These are phyloP conservation scores for Netelia melanura DNA, from an alignment of 2,888 invertebrate genomes.

Conservation along the genomic window DNA sequence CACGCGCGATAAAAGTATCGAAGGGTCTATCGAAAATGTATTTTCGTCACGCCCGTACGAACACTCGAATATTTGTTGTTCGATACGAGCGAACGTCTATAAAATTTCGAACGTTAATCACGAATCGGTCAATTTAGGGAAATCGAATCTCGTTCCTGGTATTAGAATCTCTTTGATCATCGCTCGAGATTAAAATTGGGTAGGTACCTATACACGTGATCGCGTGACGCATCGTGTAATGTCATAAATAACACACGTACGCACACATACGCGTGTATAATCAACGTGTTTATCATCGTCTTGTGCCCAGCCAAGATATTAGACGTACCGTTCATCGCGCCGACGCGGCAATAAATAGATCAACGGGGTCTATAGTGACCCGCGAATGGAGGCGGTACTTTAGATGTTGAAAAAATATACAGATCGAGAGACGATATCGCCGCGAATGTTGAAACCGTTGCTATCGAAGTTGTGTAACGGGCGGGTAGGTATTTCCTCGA, in stretches of 20 bases:
- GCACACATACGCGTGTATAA: background rate
- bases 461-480: background rate
- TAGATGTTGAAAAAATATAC: conserved; percentile 22
- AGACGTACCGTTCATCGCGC: conserved; percentile 1
- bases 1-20: conserved; percentile 31
- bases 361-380: conserved; percentile 13
- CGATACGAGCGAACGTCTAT: background rate
- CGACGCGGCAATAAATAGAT: conserved; percentile 17
- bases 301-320: conserved; percentile 1
- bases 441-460: background rate
- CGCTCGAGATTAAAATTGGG: conserved; percentile 41
- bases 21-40: conserved; percentile 26
- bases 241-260: background rate
- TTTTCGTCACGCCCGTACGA: conserved; percentile 19
- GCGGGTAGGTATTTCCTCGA: background rate
- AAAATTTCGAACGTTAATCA: conserved; percentile 32
- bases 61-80: conserved; percentile 18
- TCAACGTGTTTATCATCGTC: conserved; percentile 22
- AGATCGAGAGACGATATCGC: conserved; percentile 10
- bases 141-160: conserved; percentile 9
- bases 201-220: background rate
- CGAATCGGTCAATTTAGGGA: conserved; percentile 10
- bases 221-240: background rate
- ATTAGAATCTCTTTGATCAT: conserved; percentile 43
- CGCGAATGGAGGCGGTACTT: conserved; percentile 24